Percentiles rank a stretch among this genome's conserved stretches.
Evolutionary conservation across 2,888 invertebrate species (phyloP).

Genomic region (Oxytorus armatus): DNA sequence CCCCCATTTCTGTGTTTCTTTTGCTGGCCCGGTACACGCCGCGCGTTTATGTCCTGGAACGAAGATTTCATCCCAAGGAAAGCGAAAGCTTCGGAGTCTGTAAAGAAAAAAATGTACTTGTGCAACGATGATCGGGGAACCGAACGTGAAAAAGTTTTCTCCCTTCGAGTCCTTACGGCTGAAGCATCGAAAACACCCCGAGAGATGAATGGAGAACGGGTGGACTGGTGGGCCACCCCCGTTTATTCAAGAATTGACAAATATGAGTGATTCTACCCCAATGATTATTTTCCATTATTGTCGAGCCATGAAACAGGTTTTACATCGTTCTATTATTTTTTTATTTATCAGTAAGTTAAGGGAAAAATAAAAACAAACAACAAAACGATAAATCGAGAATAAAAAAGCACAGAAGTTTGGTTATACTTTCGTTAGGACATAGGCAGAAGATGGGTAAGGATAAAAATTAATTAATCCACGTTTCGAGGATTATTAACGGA

Average conservation of each 20-base stretch:
- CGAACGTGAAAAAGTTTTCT: conserved; percentile 1
- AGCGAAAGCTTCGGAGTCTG: conserved; percentile 13
- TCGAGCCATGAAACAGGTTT: too few species aligned
- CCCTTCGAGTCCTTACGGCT: conserved; percentile 16
- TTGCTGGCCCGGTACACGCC: not conserved
- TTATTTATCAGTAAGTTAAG: too few species aligned
- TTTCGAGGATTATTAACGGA: conserved; percentile 13
- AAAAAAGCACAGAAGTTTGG: too few species aligned
- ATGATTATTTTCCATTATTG: too few species aligned
- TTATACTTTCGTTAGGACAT: not conserved
- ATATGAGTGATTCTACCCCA: too few species aligned
- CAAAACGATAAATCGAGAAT: too few species aligned
- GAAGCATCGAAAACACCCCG: conserved; percentile 43
- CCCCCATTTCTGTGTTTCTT: conserved; percentile 13
- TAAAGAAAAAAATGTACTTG: conserved; percentile 12
- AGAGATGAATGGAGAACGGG: conserved; percentile 79
- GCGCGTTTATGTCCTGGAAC: not conserved
- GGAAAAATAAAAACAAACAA: too few species aligned
- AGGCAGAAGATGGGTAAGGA: not conserved
- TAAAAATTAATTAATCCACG: not conserved
- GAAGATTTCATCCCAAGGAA: not conserved
- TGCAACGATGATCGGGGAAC: conserved; percentile 5
- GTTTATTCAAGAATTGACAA: too few species aligned
- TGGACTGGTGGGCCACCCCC: conserved; percentile 26
- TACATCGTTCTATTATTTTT: not conserved